Conservation (phyloP, 2,113 vertebrate species). For the Chaetorhynchus papuensis region DNA sequence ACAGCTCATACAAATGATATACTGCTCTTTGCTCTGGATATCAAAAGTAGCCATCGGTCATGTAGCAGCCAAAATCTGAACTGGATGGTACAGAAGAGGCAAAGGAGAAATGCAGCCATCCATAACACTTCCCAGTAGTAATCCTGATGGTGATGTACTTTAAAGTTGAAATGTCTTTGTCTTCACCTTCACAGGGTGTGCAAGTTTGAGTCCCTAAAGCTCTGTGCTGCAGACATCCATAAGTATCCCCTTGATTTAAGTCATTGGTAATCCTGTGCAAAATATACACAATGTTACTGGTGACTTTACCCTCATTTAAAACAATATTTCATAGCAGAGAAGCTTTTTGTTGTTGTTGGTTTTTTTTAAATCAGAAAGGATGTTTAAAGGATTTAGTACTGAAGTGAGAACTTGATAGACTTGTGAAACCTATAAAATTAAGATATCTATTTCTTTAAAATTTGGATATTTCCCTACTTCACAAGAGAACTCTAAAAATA, state of each 20-base stretch:
- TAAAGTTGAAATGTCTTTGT: background rate
- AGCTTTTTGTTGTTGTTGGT: background rate
- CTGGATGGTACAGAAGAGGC: background rate
- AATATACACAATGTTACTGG: background rate
- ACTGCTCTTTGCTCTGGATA: background rate
- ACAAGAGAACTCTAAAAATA: background rate
- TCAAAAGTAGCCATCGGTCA: conserved; percentile 3
- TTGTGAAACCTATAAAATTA: background rate
- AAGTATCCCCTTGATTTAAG: background rate
- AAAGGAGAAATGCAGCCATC: background rate
- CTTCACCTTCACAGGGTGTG: background rate
- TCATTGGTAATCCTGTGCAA: background rate
- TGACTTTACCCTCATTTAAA: background rate
- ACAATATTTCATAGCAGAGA: background rate
- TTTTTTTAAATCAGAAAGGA: background rate
- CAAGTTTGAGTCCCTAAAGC: background rate
- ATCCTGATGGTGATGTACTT: background rate
- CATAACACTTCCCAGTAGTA: background rate
- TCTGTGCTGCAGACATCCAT: background rate
- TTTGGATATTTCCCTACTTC: background rate
- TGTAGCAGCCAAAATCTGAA: background rate
- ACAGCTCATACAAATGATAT: background rate
- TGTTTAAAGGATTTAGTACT: background rate
- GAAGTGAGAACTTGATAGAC: background rate
- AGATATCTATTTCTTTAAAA: background rate